Conservation (phyloP, 1,140 invertebrate species). For the Bombus picipes region DNA sequence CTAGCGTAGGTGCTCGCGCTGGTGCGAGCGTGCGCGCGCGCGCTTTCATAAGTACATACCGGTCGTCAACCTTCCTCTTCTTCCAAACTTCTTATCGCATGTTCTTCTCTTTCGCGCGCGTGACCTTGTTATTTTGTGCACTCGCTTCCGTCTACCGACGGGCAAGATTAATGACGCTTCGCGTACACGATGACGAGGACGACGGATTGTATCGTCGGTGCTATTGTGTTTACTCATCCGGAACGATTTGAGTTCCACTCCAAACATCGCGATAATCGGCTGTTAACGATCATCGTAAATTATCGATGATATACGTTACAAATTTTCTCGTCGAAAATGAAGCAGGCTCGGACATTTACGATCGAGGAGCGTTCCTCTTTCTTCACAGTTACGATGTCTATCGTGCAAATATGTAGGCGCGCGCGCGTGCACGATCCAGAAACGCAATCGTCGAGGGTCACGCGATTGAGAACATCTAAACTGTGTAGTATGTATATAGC, state of each 20-base stretch:
- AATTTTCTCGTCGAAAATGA: not conserved
- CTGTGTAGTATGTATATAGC: slow-evolving; percentile 17
- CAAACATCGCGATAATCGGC: not conserved
- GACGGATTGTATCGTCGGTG: not conserved
- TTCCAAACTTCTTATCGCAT: slow-evolving; percentile 3
- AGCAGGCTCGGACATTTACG: not conserved
- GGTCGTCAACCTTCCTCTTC: slow-evolving; percentile 38
- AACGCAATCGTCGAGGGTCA: slow-evolving; percentile 15
- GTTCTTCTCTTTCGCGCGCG: not conserved
- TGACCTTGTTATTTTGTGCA: slow-evolving; percentile 12
- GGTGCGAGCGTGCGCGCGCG: not conserved
- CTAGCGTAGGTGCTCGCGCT: not conserved
- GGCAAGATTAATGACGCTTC: not conserved
- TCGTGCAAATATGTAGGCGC: not conserved
- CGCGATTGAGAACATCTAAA: slow-evolving; percentile 53
- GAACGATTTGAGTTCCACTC: not conserved
- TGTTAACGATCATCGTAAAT: not conserved
- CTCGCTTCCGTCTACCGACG: not conserved
- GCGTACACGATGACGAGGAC: not conserved
- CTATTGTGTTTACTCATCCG: not conserved
- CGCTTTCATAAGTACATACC: not conserved
- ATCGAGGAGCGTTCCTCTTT: not conserved
- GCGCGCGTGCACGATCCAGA: not conserved
- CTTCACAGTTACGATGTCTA: not conserved
- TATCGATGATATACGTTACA: not conserved